Percentiles rank a stretch among this genome's conserved stretches.
Evolutionary conservation across 2,888 invertebrate genomes (phyloP).

Genomic region (Acrobasis suavella): DNA sequence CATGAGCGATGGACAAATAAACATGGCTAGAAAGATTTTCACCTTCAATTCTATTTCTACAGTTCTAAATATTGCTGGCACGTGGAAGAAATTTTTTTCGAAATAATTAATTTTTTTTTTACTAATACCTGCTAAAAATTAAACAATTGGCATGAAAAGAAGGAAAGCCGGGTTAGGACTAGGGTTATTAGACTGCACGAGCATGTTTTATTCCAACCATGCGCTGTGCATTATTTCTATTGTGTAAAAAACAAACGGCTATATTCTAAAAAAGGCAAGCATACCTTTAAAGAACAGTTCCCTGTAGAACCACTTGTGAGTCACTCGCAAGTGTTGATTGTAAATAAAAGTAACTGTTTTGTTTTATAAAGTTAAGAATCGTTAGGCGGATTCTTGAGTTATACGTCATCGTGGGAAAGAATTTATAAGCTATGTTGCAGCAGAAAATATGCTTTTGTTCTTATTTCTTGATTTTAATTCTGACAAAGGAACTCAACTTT

Average conservation of each 20-base stretch:
- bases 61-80: not conserved
- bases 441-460: not conserved
- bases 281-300: not conserved
- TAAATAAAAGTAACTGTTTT: constrained; percentile 13
- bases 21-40: not conserved
- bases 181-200: too few relatives aligned
- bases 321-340: constrained; percentile 12
- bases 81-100: not conserved
- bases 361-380: constrained; percentile 5
- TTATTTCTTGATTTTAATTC: not conserved
- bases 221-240: not conserved
- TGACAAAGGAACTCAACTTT: not conserved
- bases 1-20: not conserved
- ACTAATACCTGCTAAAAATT: too few relatives aligned
- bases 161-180: too few relatives aligned
- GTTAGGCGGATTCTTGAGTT: constrained; percentile 2
- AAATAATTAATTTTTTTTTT: not conserved
- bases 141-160: too few relatives aligned
- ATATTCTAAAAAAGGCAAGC: constrained; percentile 2
- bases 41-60: not conserved
- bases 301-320: not conserved
- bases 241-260: not conserved
- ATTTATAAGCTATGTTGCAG: not conserved
- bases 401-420: constrained; percentile 12
- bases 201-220: not conserved